These are phyloP conservation scores for Pomacea maculata DNA, from an alignment of 1,140 invertebrate genomes.

Conservation along the genomic window DNA sequence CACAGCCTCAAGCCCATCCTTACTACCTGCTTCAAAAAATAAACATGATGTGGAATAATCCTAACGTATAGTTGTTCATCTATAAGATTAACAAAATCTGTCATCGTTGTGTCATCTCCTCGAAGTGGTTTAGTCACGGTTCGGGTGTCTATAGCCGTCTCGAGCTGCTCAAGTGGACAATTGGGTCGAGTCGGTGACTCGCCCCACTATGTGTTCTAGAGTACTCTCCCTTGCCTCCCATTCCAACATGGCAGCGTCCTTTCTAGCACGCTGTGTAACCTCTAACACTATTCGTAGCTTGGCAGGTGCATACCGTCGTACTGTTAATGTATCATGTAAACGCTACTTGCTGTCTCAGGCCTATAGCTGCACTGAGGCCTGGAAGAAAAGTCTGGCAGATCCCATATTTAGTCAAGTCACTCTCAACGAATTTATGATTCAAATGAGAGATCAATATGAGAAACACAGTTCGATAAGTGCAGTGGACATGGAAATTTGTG, in stretches of 20 bases:
- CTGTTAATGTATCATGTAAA: conserved; percentile 3
- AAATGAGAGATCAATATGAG: conserved; percentile 48
- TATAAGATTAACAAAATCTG: background rate
- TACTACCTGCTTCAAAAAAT: background rate
- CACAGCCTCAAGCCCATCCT: too few species aligned
- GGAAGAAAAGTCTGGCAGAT: conserved; percentile 26
- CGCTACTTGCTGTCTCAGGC: conserved; percentile 26
- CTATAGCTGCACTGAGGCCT: conserved; percentile 29
- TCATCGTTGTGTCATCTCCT: background rate
- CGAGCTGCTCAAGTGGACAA: background rate
- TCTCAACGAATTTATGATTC: conserved; percentile 43
- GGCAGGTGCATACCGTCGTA: background rate
- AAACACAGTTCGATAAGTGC: conserved; percentile 40
- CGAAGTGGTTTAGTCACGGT: too few species aligned
- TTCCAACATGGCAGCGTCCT: conserved; percentile 21
- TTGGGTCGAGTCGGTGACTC: background rate
- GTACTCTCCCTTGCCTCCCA: background rate
- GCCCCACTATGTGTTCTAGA: background rate
- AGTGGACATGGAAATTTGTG: conserved; percentile 55
- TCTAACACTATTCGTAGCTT: conserved; percentile 1
- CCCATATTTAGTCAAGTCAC: conserved; percentile 21
- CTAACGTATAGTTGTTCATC: background rate
- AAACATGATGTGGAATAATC: background rate
- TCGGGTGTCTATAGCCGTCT: too few species aligned
- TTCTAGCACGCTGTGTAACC: conserved; percentile 13